Base-by-base conservation (phyloP, 1,140 invertebrate genomes). In the Meteorus sp. region DNA sequence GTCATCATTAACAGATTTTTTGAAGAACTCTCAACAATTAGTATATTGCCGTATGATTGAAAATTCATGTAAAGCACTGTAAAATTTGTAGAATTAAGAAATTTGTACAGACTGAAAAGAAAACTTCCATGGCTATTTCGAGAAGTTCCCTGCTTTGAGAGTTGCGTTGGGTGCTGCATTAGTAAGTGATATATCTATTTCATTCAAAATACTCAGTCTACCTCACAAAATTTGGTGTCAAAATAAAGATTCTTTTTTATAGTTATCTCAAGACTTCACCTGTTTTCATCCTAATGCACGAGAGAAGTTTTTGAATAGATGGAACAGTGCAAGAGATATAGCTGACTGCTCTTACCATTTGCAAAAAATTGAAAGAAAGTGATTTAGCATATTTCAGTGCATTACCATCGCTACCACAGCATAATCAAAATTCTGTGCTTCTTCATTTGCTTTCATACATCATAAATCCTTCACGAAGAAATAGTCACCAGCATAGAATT, bases 111-210 rank as follows among this genome's bases (percentile, higher is more conserved):
- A n/a, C n/a, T n/a, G n/a, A n/a, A n/a, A n/a, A n/a, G n/a, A n/a
- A n/a, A n/a, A n/a, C n/a, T n/a, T n/a, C n/a, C n/a, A 52, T 25
- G 37, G 29, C 2, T 59, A 59, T 52, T 59, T 52, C 15, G 25
- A 44, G 13, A 9, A 22, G 33, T 59, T 52, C 15, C 57, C 57
- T 1, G 57, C 29, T 29, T 52, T 59, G 9, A 59, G 51, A 52
- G 41, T 11, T 17, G 19, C 37, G 7, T 22, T 31, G 15, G 57
- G 57, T 20, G 37, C 48, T 13, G 19, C 52, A 15, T 44, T 59
- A 48, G 57, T 59, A 59, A 59, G 22, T 13, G 19, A 33, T 1
- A 43, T 39, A 59, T 43, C 20, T n/a, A n/a, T 20, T n/a, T 37
- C 15, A 39, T 37, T 53, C 20, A 20, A n/a, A 53, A 13, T 37